Percentiles rank a stretch among this genome's conserved stretches.
These are phyloP conservation scores for Thymelicus acteon DNA, from an alignment of 2,888 invertebrate species.

Conservation along the genomic window DNA sequence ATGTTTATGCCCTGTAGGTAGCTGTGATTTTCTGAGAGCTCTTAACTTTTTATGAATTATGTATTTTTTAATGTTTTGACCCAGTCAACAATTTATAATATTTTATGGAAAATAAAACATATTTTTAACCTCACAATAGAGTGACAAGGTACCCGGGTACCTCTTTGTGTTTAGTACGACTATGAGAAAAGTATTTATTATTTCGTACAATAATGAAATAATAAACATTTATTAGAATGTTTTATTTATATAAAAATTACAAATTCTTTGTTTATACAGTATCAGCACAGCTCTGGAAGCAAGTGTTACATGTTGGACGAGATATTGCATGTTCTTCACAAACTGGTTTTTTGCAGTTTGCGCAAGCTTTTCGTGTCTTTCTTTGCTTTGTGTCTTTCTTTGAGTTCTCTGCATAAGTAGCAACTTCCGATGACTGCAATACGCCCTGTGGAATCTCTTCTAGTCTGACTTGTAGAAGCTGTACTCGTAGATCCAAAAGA, in stretches of 20 bases:
- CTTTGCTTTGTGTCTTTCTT: constrained; percentile 31
- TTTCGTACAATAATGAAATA: no score
- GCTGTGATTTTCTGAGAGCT: constrained; percentile 28
- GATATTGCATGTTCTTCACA: constrained; percentile 35
- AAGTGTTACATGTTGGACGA: constrained; percentile 36
- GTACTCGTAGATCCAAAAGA: constrained; percentile 15
- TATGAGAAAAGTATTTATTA: no score
- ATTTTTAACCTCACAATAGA: constrained; percentile 26
- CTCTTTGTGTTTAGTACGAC: constrained; percentile 29
- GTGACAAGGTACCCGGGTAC: constrained; percentile 35
- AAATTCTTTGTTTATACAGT: constrained; percentile 30
- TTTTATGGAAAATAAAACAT: constrained; percentile 24
- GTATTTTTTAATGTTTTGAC: constrained; percentile 30
- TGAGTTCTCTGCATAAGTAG: constrained; percentile 36
- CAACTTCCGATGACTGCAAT: constrained; percentile 34
- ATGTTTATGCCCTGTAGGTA: constrained; percentile 29
- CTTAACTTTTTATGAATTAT: constrained; percentile 23
- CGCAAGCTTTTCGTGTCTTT: constrained; percentile 30
- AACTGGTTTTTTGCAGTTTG: constrained; percentile 37
- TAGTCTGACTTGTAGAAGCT: constrained; percentile 31
- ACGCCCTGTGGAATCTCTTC: constrained; percentile 36
- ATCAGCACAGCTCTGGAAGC: constrained; percentile 25
- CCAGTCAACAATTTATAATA: constrained; percentile 27
- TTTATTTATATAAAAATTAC: constrained; percentile 29
- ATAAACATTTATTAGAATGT: constrained; percentile 26